Evolutionary conservation across 2,113 vertebrate species (phyloP).

Genomic region (Carassius carassius): DNA sequence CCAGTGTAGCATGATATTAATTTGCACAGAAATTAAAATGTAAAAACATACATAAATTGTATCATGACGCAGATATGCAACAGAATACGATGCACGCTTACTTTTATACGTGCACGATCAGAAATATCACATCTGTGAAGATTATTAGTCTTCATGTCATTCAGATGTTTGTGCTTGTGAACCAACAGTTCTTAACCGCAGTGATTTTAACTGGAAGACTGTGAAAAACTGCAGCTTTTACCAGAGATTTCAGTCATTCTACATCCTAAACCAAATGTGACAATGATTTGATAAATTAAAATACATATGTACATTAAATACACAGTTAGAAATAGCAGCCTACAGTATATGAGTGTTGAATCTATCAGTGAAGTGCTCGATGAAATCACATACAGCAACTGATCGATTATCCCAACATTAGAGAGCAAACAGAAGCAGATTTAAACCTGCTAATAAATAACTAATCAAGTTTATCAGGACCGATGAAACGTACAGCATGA

Average conservation of each 20-base stretch:
- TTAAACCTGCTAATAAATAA: constrained; percentile 80
- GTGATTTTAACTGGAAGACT: constrained; percentile 43
- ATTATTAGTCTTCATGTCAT: neutral
- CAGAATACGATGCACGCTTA: neutral
- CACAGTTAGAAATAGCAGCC: constrained; percentile 82
- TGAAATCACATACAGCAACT: constrained; percentile 75
- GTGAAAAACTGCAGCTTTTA: constrained; percentile 59
- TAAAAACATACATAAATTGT: neutral
- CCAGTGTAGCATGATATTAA: neutral
- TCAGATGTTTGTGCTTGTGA: constrained; percentile 53
- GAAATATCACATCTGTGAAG: neutral
- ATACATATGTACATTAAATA: constrained; percentile 83
- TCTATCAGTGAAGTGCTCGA: constrained; percentile 81
- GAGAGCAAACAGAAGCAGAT: constrained; percentile 50
- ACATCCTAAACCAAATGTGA: constrained; percentile 51
- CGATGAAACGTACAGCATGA: constrained; percentile 71
- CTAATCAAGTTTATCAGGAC: constrained; percentile 83
- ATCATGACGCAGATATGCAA: neutral
- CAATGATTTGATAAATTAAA: constrained; percentile 72
- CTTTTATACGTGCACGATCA: neutral
- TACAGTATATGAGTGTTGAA: constrained; percentile 79
- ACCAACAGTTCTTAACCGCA: constrained; percentile 52
- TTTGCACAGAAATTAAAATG: neutral
- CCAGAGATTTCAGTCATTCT: constrained; percentile 51
- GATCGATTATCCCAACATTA: constrained; percentile 68